Evolutionary conservation across 2,113 vertebrate species (phyloP).

Genomic region (Anoplopoma fimbria): DNA sequence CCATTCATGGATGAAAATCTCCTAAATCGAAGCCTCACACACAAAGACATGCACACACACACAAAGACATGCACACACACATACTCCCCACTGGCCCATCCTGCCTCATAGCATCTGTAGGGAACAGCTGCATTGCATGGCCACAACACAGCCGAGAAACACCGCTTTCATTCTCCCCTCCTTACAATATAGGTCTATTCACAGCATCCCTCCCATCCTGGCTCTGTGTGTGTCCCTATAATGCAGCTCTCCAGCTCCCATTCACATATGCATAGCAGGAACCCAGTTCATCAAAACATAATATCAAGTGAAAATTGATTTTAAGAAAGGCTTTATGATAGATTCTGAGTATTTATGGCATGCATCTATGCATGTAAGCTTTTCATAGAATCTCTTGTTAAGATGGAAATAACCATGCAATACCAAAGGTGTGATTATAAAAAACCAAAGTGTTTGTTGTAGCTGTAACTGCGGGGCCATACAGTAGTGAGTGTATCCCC

Average conservation of each 20-base stretch:
- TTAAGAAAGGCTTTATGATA: not conserved
- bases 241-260: constrained; percentile 47
- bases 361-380: not conserved
- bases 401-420: not conserved
- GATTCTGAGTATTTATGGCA: not conserved
- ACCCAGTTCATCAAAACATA: constrained; percentile 7
- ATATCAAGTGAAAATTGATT: not conserved
- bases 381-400: constrained; percentile 1
- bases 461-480: constrained; percentile 23
- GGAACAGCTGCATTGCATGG: constrained; percentile 55
- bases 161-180: constrained; percentile 34
- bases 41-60: not conserved
- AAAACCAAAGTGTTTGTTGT: not conserved
- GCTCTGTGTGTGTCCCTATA: constrained; percentile 35
- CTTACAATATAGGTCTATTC: constrained; percentile 62
- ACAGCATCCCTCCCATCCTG: constrained; percentile 33
- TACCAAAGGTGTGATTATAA: not conserved
- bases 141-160: constrained; percentile 39
- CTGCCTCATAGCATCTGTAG: constrained; percentile 37
- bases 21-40: constrained; percentile 30
- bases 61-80: not conserved
- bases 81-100: not conserved
- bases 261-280: constrained; percentile 56
- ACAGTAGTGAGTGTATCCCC: constrained; percentile 15
- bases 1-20: constrained; percentile 29